Percentiles rank a stretch among this genome's conserved stretches.
phyloP scores from a whole-genome alignment of 2,113 vertebrate species.

The Origma solitaria region DNA sequence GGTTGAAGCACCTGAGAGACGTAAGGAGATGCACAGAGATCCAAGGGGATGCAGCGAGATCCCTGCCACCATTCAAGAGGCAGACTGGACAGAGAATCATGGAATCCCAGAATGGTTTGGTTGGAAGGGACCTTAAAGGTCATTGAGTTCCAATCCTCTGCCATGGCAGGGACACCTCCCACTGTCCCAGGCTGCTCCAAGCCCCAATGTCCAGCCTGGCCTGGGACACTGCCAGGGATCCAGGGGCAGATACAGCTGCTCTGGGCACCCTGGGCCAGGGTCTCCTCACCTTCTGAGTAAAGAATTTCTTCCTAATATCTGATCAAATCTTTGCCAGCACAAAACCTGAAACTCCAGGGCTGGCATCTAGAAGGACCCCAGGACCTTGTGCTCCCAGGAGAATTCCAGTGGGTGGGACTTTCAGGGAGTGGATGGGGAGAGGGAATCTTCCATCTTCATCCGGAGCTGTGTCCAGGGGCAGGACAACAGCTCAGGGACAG shows the following conservation, averaged over 20 bases:
- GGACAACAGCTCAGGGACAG: not conserved
- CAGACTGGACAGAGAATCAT: not conserved
- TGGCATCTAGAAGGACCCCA: not conserved
- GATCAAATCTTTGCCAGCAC: not conserved
- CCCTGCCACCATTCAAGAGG: too few species aligned
- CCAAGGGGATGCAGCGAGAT: not conserved
- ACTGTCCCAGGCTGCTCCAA: not conserved
- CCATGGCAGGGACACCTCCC: not conserved
- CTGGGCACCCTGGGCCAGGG: not conserved
- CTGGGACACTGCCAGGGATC: not conserved
- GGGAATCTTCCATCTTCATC: accelerated
- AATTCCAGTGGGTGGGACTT: not conserved
- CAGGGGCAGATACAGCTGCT: not conserved
- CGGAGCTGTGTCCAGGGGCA: not conserved
- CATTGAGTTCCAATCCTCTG: accelerated
- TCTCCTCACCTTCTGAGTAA: not conserved
- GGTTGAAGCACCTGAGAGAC: not conserved
- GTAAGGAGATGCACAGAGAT: not conserved
- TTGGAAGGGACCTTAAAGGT: accelerated
- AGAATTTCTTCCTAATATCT: not conserved
- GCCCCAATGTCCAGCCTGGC: not conserved
- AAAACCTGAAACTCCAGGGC: not conserved
- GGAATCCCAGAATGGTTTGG: not conserved
- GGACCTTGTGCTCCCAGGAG: accelerated
- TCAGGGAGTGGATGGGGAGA: not conserved